Evolutionary conservation across 2,113 vertebrate genomes (phyloP), one percentile per base, ranked within the genome.

Genomic region (Podarcis muralis): DNA sequence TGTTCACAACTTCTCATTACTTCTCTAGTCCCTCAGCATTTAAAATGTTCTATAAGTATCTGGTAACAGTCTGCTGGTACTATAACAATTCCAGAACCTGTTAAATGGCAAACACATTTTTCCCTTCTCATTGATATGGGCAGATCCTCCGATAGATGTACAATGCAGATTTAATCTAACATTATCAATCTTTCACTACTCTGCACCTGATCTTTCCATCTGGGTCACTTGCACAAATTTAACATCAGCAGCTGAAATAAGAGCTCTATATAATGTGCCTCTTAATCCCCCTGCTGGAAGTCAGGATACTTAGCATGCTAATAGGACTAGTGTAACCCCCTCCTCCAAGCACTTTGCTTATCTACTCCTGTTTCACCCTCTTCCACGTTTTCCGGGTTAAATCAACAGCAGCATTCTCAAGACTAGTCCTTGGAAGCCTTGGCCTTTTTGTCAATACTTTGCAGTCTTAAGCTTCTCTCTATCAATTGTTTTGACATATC

Each of bases 51-150:
- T 93, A 92, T 84, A 83, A 30, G 88, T 93, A 89, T 91, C 93
- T 91, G 92, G 94, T 95, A 92, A 90, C 92, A 27, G 93, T 94
- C 90, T 92, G 35, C 35, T 68, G 91, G 90, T 62, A 78, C 81
- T 92, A 90, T 2, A 8, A 68, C 66, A 23, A 93, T 94, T 53
- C 86, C 75, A 81, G 68, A 79, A 90, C 83, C 94, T 93, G 87
- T 15, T 40, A 90, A 86, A 4, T 25, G 78, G 66, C 80, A 89
- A 27, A 83, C 53, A 1, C 77, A 88, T 84, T 68, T 85, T 25
- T 86, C 81, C 16, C 3, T 43, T 91, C 89, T 77, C 40, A 74
- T 35, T 35, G 11, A n/a, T 83, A 83, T 83, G 85, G 90, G 80
- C 83, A 23, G 2, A 35, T 76, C 69, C 32, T 20, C 91, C 82